Evolutionary conservation across 2,888 invertebrate species (phyloP), one percentile per base, ranked within the genome.

Genomic region (Lasioglossum marginatum): DNA sequence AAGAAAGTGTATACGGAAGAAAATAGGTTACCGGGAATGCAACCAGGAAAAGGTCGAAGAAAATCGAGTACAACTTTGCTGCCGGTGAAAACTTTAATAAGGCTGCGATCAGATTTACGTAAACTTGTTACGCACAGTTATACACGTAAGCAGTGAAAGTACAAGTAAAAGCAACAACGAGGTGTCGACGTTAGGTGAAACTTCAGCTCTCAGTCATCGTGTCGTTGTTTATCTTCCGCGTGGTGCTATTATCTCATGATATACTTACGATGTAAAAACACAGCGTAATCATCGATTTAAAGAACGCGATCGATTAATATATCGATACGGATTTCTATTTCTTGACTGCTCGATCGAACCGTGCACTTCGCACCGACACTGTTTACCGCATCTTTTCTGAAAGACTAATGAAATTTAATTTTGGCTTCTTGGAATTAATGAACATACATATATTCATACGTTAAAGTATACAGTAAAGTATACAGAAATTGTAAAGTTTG

Each of bases 121-220:
- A 83, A 83, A 84, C 52, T 16, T 63, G 72, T 83, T 68, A 83
- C 71, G 75, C 31, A 45, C 57, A 16, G 31, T 57, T 37, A 23
- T 68, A 79, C 52, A 60, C 31, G 34, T 37, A 72, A 72, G 57
- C 31, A 57, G 85, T 76, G 78, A 83, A 85, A 85, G 84, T 83
- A 27, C n/a, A 77, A 16, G 37, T 83, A 52, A 70, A 57, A 68
- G 8, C 37, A 57, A 16, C 31, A 63, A 45, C 43, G 48, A 85
- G 34, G 60, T n/a, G 27, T 40, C 23, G 34, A 3, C 60, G 48
- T 23, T 1, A 27, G 63, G 71, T 75, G 74, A 83, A 83, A 83
- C 63, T 43, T 75, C 31, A 4, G 16, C 37, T 31, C 63, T 60
- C 19, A 3, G 34, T 43, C 48, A 19, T 34, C 23, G 31, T 71